These are phyloP conservation scores for Neotoxoptera formosana DNA, from an alignment of 1,140 invertebrate species.

Conservation along the genomic window DNA sequence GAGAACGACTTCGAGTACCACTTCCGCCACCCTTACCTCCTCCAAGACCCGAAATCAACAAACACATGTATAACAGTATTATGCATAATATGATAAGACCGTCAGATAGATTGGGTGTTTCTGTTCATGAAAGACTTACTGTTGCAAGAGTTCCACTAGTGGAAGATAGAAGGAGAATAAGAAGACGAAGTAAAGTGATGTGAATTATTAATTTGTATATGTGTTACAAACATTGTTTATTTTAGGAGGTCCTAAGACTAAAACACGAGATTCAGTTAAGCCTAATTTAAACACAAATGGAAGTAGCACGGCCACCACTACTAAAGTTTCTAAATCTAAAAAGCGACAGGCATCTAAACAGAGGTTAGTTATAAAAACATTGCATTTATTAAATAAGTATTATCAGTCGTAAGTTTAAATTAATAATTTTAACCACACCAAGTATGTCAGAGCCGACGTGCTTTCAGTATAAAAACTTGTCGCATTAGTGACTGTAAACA, in stretches of 20 bases:
- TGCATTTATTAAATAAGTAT: not conserved
- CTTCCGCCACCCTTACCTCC: not conserved
- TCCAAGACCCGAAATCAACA: not conserved
- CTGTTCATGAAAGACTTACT: constrained; percentile 46
- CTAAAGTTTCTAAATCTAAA: not conserved
- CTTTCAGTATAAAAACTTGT: not conserved
- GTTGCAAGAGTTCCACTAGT: constrained; percentile 17
- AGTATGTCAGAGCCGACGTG: too few species aligned
- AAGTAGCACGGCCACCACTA: not conserved
- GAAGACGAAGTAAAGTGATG: constrained; percentile 31
- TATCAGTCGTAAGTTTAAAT: not conserved
- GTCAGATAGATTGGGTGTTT: constrained; percentile 13
- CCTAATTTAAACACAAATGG: not conserved
- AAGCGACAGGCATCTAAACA: constrained; percentile 4
- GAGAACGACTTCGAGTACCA: constrained; percentile 37
- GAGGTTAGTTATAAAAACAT: not conserved
- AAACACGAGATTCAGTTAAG: not conserved
- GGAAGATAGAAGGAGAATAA: constrained; percentile 43
- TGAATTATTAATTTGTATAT: not conserved
- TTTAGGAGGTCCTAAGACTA: not conserved
- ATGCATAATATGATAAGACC: constrained; percentile 31
- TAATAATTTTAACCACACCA: not conserved
- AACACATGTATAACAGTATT: not conserved
- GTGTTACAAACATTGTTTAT: not conserved
- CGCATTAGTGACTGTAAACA: too few species aligned